phyloP scores from a whole-genome alignment of 2,113 vertebrate species.

The Peromyscus maniculatus region DNA sequence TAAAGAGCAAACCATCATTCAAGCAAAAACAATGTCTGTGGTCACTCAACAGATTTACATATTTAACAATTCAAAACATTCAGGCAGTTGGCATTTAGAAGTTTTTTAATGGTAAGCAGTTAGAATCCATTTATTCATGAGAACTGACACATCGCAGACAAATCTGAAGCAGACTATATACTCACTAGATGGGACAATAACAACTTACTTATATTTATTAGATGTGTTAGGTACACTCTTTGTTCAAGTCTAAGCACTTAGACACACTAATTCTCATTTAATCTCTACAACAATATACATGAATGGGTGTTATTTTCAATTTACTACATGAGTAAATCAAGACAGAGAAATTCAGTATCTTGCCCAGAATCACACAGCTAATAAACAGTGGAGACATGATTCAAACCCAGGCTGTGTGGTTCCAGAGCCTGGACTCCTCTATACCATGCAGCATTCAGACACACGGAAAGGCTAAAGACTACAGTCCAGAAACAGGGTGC shows the following conservation, averaged over 20 bases:
- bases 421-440: background rate
- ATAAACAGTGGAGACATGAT: constrained; percentile 15
- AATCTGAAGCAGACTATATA: constrained; percentile 40
- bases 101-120: constrained; percentile 30
- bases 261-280: constrained; percentile 43
- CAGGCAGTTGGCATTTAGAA: constrained; percentile 51
- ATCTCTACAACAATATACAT: background rate
- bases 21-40: constrained; percentile 20
- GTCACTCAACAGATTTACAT: constrained; percentile 53
- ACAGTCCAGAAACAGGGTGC: background rate
- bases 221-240: background rate
- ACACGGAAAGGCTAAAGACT: background rate
- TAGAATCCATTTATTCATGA: constrained; percentile 43
- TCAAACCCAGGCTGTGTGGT: background rate
- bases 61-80: constrained; percentile 43
- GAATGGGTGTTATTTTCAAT: constrained; percentile 20
- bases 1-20: constrained; percentile 33
- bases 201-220: background rate
- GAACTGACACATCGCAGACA: constrained; percentile 36
- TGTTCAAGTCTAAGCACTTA: constrained; percentile 20
- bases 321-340: constrained; percentile 43
- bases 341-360: background rate
- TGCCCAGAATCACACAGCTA: constrained; percentile 33
- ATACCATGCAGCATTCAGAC: background rate
- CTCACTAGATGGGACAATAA: constrained; percentile 5